These are phyloP conservation scores for Tetrax tetrax DNA, from an alignment of 2,113 vertebrate species.

Conservation along the genomic window DNA sequence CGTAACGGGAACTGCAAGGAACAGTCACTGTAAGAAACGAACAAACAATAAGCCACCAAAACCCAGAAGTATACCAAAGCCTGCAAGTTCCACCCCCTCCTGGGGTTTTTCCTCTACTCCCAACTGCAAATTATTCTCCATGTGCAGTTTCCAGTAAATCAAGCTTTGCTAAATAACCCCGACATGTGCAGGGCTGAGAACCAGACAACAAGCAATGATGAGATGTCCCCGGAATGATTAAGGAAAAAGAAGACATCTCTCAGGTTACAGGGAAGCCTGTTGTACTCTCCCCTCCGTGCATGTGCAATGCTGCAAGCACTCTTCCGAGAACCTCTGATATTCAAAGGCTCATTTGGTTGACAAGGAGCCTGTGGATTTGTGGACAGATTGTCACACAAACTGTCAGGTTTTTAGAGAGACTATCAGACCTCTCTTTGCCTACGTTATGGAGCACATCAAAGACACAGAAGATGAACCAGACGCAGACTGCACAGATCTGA, in stretches of 20 bases:
- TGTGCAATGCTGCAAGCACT: conserved; percentile 26
- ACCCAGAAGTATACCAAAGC: not conserved
- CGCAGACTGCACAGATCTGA: conserved; percentile 68
- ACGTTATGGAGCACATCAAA: conserved; percentile 51
- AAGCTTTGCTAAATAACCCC: conserved; percentile 52
- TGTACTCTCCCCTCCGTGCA: conserved; percentile 42
- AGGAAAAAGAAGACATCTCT: conserved; percentile 56
- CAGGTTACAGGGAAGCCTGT: conserved; percentile 51
- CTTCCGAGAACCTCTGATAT: conserved; percentile 52
- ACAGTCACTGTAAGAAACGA: not conserved
- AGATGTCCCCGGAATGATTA: conserved; percentile 69
- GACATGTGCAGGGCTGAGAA: conserved; percentile 54
- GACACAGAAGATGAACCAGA: conserved; percentile 66
- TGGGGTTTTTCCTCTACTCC: conserved; percentile 14
- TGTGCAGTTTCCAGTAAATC: conserved; percentile 15
- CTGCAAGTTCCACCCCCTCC: not conserved
- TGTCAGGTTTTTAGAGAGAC: conserved; percentile 79
- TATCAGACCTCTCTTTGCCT: conserved; percentile 72
- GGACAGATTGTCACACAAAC: conserved; percentile 77
- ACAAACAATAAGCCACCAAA: not conserved
- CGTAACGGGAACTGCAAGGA: not conserved
- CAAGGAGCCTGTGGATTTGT: conserved; percentile 57
- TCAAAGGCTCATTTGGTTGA: conserved; percentile 70
- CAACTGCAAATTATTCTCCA: conserved; percentile 32
- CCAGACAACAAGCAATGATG: conserved; percentile 63